These are phyloP conservation scores for Polylopha cassiicola DNA, from an alignment of 2,888 invertebrate species.

Conservation along the genomic window DNA sequence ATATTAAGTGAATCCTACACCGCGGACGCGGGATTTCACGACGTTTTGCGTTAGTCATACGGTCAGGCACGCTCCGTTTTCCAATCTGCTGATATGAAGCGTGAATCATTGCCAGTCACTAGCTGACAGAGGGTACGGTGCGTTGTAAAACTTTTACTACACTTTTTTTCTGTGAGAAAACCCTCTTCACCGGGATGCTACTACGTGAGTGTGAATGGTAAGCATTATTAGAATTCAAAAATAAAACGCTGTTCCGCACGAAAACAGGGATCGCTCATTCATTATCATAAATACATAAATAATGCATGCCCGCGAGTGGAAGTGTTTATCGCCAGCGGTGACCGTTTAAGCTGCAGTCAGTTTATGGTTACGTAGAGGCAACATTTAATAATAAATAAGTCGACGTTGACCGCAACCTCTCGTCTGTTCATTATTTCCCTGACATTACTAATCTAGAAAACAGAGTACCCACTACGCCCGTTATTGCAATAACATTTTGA, in stretches of 20 bases:
- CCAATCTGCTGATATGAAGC: constrained; percentile 49
- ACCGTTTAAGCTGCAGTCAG: constrained; percentile 6
- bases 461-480: too few species aligned
- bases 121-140: constrained; percentile 31
- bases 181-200: constrained; percentile 3
- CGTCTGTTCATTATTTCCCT: neutral
- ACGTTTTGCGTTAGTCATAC: constrained; percentile 39
- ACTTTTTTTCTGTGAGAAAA: constrained; percentile 32
- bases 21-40: constrained; percentile 34
- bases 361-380: neutral
- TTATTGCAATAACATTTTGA: too few species aligned
- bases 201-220: neutral
- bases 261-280: constrained; percentile 1
- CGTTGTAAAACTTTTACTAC: constrained; percentile 41
- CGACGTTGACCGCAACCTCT: neutral
- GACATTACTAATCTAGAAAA: neutral
- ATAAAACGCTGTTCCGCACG: constrained; percentile 1
- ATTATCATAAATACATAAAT: constrained; percentile 15
- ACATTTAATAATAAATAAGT: constrained; percentile 3
- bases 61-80: constrained; percentile 40
- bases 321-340: constrained; percentile 9
- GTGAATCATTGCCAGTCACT: constrained; percentile 44
- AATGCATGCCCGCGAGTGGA: constrained; percentile 11
- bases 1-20: constrained; percentile 48
- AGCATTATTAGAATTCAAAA: constrained; percentile 5